Percentiles rank a stretch among this genome's conserved stretches.
Evolutionary conservation across 2,113 vertebrate species (phyloP).

Genomic region (human): DNA sequence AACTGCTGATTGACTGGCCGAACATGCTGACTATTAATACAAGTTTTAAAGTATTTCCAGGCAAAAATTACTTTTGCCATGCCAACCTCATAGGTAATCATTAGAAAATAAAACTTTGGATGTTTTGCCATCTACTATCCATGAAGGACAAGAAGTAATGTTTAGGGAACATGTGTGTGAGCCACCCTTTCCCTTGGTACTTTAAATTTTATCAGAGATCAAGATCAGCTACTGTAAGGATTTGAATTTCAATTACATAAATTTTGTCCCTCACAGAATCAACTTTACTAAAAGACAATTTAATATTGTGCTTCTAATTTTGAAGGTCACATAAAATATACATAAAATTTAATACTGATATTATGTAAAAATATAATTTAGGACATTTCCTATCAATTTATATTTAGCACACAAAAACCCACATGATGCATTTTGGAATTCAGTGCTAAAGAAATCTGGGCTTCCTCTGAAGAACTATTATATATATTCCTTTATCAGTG

Average conservation of each 20-base stretch:
- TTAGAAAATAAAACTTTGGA: neutral
- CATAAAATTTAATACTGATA: neutral
- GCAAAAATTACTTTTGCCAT: neutral
- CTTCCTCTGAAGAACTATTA: neutral
- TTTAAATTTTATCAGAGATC: neutral
- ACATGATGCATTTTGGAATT: neutral
- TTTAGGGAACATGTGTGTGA: neutral
- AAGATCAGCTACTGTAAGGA: neutral
- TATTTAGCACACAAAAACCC: neutral
- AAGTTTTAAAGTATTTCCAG: neutral
- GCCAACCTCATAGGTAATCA: neutral
- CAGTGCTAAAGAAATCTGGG: neutral
- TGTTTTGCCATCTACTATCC: neutral
- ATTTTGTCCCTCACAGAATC: neutral
- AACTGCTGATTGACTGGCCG: neutral
- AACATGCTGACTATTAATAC: neutral
- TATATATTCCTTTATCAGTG: neutral
- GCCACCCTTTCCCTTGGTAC: neutral
- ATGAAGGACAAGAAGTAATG: neutral
- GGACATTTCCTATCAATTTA: neutral
- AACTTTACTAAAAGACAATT: slow-evolving; percentile 20
- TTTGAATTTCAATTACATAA: neutral
- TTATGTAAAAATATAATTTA: neutral
- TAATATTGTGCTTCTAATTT: neutral
- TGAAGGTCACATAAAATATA: neutral